Evolutionary conservation across 2,113 vertebrate genomes (phyloP), one percentile per base, ranked within the genome.

Genomic region (Calonectris borealis): DNA sequence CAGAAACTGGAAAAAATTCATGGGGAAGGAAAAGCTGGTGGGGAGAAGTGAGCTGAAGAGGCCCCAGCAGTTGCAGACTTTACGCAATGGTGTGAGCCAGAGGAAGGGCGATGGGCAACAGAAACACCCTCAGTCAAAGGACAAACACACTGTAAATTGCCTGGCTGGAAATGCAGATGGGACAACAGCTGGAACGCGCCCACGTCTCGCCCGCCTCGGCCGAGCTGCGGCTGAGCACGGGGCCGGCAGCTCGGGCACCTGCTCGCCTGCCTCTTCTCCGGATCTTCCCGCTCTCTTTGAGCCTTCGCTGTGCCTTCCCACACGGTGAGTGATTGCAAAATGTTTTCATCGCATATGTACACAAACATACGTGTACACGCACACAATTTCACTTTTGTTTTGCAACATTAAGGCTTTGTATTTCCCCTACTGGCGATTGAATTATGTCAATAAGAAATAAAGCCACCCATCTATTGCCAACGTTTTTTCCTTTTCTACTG

Each of bases 281-380:
- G 4, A 21, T 13, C 44, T 36, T 25, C 77, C 71, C 36, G 7
- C 32, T 26, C 13, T 8, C 14, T 57, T 4, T 2, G 34, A 55
- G 36, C 10, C 62, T 40, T 18, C 29, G 2, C 0, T 1, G 20
- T 27, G 8, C 21, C 38, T 91, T 29, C 83, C 32, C 79, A 13
- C 49, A 2, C 0, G 3, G 4, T 1, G 6, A 16, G n/a, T 0
- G 52, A 44, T 4, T 61, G 38, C 27, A 66, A 70, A 75, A 27
- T 9, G 3, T n/a, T 64, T 66, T 29, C 54, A 2, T 7, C 3
- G 22, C 25, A 1, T 1, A 2, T 4, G 1, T 4, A 11, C 6
- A n/a, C 69, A 16, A 36, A 66, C 5, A 51, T 2, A 9, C 5
- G 2, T 1, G 5, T 57, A 7, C 16, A 25, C 8, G 7, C 18